Conservation (phyloP, 2,113 vertebrate genomes). For the Emydocephalus ijimae region DNA sequence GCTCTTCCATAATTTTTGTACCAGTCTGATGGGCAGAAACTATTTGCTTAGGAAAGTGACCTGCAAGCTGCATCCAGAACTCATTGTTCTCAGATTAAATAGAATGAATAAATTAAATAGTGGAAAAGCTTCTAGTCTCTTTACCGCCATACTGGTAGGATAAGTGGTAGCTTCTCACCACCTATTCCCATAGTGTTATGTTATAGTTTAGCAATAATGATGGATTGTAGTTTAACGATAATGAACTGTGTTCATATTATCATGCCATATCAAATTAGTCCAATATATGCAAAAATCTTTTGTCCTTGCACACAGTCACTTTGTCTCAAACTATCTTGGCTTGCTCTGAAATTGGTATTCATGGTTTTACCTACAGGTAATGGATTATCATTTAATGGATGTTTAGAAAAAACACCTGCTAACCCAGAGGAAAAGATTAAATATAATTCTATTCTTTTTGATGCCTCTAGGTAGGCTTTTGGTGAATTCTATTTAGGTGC, state of each 20-base stretch:
- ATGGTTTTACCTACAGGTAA: neutral
- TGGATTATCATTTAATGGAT: neutral
- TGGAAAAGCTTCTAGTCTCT: neutral
- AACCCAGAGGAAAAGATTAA: neutral
- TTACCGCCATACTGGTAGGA: neutral
- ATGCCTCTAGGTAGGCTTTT: neutral
- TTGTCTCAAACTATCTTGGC: neutral
- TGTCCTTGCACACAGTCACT: neutral
- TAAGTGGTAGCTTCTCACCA: no score
- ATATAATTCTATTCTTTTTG: neutral
- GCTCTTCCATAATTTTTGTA: neutral
- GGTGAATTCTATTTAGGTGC: neutral
- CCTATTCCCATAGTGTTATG: neutral
- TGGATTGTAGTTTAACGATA: neutral
- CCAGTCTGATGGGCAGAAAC: neutral
- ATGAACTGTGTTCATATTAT: neutral
- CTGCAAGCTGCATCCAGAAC: neutral
- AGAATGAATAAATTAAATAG: neutral
- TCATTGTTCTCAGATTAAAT: neutral
- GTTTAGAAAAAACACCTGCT: neutral
- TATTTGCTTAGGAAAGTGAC: neutral
- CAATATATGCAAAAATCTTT: neutral
- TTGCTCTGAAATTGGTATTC: neutral
- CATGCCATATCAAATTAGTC: neutral
- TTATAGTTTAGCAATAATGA: neutral